These are phyloP conservation scores for Euplexia lucipara DNA, from an alignment of 2,888 invertebrate species.

Conservation along the genomic window DNA sequence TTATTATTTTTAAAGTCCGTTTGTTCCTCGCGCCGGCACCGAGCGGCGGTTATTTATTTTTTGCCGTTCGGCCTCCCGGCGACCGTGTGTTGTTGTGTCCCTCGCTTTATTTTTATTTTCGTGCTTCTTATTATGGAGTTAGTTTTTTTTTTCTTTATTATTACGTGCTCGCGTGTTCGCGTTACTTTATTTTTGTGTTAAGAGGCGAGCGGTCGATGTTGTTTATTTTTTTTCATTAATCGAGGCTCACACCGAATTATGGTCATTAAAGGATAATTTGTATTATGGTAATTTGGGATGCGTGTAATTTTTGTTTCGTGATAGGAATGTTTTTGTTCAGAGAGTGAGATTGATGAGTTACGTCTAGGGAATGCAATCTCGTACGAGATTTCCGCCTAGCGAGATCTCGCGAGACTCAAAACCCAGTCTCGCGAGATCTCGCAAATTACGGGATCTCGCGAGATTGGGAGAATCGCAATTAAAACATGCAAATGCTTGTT, in stretches of 20 bases:
- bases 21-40: slow-evolving; percentile 90
- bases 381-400: too few relatives aligned
- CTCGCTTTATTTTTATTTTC: slow-evolving; percentile 90
- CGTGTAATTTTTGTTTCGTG: slow-evolving; percentile 90
- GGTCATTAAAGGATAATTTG: slow-evolving; percentile 91
- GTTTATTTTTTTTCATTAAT: slow-evolving; percentile 85
- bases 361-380: too few relatives aligned
- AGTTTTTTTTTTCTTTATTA: slow-evolving; percentile 86
- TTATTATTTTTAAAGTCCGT: slow-evolving; percentile 91
- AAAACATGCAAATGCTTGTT: too few relatives aligned
- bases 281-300: slow-evolving; percentile 90
- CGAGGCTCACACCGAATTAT: slow-evolving; percentile 89
- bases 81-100: slow-evolving; percentile 90
- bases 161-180: slow-evolving; percentile 89
- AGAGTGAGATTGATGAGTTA: slow-evolving; percentile 82
- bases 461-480: too few relatives aligned
- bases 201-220: slow-evolving; percentile 85
- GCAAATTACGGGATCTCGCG: too few relatives aligned
- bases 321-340: slow-evolving; percentile 85
- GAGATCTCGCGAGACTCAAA: too few relatives aligned
- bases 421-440: too few relatives aligned
- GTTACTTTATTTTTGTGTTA: slow-evolving; percentile 90
- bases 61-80: slow-evolving; percentile 90
- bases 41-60: slow-evolving; percentile 89
- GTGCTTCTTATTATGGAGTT: slow-evolving; percentile 91